Evolutionary conservation across 1,140 invertebrate species (phyloP).

Genomic region (Cyphomyrmex costatus): DNA sequence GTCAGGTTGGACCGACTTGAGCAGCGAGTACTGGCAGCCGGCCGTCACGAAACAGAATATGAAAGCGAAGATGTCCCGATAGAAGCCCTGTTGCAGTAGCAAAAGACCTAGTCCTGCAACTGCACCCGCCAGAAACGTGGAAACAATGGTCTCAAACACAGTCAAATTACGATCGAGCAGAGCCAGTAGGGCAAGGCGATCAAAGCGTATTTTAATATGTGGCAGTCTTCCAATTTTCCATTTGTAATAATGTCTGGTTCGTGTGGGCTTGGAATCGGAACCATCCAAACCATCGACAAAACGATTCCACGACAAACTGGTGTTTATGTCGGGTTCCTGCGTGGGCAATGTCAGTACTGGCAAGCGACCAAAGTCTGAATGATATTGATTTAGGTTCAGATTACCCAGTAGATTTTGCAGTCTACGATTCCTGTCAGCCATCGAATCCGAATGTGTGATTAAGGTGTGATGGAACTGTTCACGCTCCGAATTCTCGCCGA

Average conservation of each 20-base stretch:
- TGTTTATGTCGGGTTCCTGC: conserved; percentile 78
- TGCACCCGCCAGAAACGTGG: conserved; percentile 94
- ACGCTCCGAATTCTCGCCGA: conserved; percentile 69
- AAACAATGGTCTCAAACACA: conserved; percentile 93
- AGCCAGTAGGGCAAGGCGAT: conserved; percentile 96
- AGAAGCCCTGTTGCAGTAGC: conserved; percentile 94
- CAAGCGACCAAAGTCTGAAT: conserved; percentile 74
- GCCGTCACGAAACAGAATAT: conserved; percentile 99
- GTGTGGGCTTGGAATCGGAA: conserved; percentile 80
- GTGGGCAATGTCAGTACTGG: conserved; percentile 77
- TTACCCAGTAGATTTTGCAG: conserved; percentile 80
- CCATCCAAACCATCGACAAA: conserved; percentile 82
- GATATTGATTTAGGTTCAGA: conserved; percentile 72
- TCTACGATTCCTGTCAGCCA: conserved; percentile 77
- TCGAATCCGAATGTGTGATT: conserved; percentile 68
- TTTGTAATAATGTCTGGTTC: conserved; percentile 94
- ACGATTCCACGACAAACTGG: conserved; percentile 82
- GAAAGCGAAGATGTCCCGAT: conserved; percentile 97
- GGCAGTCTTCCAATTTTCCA: conserved; percentile 92
- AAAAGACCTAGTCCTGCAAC: conserved; percentile 95
- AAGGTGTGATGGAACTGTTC: conserved; percentile 71
- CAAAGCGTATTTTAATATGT: conserved; percentile 94
- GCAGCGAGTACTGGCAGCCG: conserved; percentile 98
- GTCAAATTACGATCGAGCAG: conserved; percentile 97
- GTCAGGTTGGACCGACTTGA: conserved; percentile 99